Evolutionary conservation across 2,888 invertebrate species (phyloP), one percentile per base, ranked within the genome.

Genomic region (Venusia cambrica): DNA sequence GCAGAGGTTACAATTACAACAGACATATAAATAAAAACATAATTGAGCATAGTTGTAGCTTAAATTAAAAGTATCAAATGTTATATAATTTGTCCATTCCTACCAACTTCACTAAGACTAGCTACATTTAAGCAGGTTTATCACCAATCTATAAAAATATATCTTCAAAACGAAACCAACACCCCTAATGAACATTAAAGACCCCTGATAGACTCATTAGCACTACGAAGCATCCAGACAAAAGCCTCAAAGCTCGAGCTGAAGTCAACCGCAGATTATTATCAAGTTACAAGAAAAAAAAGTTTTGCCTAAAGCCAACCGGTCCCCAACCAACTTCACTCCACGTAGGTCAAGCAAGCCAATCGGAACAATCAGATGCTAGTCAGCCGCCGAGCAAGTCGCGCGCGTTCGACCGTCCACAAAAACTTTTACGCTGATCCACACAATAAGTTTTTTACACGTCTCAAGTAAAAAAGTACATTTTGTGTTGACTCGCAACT

Each of bases 231-330:
- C 18, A 41, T 30, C 25, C 39, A 19, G 18, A 38, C 47, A 41
- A 48, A 38, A 45, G 33, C 17, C 34, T 32, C 20, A 38, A 47
- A 51, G 48, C 49, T 54, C 51, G 51, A 45, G 48, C 45, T 62
- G 59, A 62, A 66, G 60, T 58, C 56, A 25, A 36, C 30, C 39
- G 35, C 45, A 48, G 45, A 40, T 40, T 43, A 43, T 32, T 24
- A 40, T 37, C 32, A 60, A 62, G 46, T 41, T 17, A 26, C 39
- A 48, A 51, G 56, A 60, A 57, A 66, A 61, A 63, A 61, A 66
- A 77, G 74, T 79, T 81, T 83, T 78, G 79, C 78, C 83, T 57
- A 81, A 80, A 80, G 75, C 63, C 47, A 71, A 81, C 83, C 80
- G 79, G 81, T 80, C 69, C 42, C 33, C 36, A 28, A 21, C 76